Evolutionary conservation across 2,113 vertebrate species (phyloP).

Genomic region (Etheostoma cragini): DNA sequence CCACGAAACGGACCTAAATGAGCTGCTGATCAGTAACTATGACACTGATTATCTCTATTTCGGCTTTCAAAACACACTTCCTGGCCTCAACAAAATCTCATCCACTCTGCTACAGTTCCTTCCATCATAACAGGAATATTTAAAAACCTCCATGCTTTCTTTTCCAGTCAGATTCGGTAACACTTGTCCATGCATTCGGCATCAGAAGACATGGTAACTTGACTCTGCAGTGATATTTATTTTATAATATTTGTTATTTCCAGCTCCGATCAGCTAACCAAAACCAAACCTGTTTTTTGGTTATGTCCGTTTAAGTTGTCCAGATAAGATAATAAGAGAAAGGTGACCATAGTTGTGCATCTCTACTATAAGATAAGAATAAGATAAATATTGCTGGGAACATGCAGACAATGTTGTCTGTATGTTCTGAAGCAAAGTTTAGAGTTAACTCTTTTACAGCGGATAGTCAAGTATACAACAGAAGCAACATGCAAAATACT

Average conservation of each 20-base stretch:
- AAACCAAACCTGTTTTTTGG: too few species aligned
- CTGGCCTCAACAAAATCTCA: not conserved
- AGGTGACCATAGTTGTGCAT: not conserved
- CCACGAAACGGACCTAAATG: not conserved
- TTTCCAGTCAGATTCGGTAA: not conserved
- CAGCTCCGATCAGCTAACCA: too few species aligned
- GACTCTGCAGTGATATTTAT: too few species aligned
- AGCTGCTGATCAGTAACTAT: conserved; percentile 2
- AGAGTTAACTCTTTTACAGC: not conserved
- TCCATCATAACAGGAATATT: not conserved
- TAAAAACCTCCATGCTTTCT: too few species aligned
- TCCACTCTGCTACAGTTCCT: not conserved
- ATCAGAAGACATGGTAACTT: not conserved
- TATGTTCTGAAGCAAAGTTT: not conserved
- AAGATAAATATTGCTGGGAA: not conserved
- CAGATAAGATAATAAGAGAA: too few species aligned
- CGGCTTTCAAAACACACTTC: not conserved
- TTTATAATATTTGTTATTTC: too few species aligned
- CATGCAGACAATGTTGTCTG: not conserved
- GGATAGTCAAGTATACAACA: not conserved
- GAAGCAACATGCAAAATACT: not conserved
- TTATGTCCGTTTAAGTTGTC: too few species aligned
- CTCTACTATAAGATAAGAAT: not conserved
- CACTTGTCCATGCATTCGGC: not conserved
- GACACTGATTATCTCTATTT: not conserved